Conservation (phyloP, 2,113 vertebrate species). For the Rhinoderma darwinii region DNA sequence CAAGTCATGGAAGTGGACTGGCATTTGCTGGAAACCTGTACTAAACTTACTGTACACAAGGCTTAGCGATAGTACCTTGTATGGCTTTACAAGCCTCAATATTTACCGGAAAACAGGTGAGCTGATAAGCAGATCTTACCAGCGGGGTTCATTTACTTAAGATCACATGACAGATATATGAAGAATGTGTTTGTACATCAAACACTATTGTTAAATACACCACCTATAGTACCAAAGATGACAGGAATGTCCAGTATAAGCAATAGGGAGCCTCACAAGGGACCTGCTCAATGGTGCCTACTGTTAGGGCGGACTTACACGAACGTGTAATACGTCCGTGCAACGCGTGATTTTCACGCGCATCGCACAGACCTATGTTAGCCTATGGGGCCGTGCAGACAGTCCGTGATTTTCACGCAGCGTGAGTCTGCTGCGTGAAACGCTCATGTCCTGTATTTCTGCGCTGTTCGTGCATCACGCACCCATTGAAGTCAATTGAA, state of each 20-base stretch:
- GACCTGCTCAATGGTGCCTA: neutral
- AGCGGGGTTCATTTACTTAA: slow-evolving; percentile 19
- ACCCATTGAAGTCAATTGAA: no score
- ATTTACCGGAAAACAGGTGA: slow-evolving; percentile 10
- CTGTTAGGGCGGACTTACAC: no score
- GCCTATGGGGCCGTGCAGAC: no score
- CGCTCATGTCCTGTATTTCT: no score
- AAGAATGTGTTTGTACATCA: neutral
- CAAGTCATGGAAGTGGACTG: slow-evolving; percentile 32
- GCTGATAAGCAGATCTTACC: neutral
- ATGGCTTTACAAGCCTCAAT: slow-evolving; percentile 18
- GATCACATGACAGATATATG: slow-evolving; percentile 14
- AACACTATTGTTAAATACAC: neutral
- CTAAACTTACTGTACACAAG: slow-evolving; percentile 16
- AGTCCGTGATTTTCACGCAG: no score
- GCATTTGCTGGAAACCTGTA: slow-evolving; percentile 6
- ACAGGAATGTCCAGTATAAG: neutral
- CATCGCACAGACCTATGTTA: no score
- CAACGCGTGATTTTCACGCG: no score
- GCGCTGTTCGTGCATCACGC: no score
- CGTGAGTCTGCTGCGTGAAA: no score
- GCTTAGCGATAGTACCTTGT: slow-evolving; percentile 30
- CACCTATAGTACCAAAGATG: neutral
- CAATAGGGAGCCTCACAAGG: neutral
- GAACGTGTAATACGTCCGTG: no score